phyloP scores from a whole-genome alignment of 1,140 invertebrate species.

The Helicorthomorpha holstii region DNA sequence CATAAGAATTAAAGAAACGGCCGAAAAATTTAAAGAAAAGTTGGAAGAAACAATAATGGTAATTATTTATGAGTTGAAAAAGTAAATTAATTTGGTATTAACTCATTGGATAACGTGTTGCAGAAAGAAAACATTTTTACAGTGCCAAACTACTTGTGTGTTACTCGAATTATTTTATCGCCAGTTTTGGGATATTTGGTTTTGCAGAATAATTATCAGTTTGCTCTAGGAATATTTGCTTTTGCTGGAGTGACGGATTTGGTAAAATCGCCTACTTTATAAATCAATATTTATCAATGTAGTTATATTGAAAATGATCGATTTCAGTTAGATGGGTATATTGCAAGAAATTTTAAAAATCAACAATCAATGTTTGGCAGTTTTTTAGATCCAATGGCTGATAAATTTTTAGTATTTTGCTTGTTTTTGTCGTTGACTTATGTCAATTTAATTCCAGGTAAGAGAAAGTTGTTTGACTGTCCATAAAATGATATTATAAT shows the following conservation, averaged over 20 bases:
- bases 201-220: constrained; percentile 49
- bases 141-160: constrained; percentile 75
- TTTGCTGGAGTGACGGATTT: constrained; percentile 68
- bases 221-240: constrained; percentile 51
- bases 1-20: constrained; percentile 44
- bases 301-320: background rate
- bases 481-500: background rate
- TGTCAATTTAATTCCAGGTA: constrained; percentile 61
- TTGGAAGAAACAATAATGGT: constrained; percentile 48
- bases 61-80: constrained; percentile 9
- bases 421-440: constrained; percentile 73
- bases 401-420: constrained; percentile 81
- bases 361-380: constrained; percentile 84
- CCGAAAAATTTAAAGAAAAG: constrained; percentile 36
- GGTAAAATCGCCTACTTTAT: constrained; percentile 32
- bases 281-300: background rate
- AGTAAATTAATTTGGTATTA: background rate
- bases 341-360: constrained; percentile 75
- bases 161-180: constrained; percentile 60
- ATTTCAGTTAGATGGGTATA: constrained; percentile 80
- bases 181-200: constrained; percentile 74
- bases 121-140: constrained; percentile 81
- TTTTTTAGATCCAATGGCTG: constrained; percentile 93
- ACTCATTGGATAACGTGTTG: constrained; percentile 19
- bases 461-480: background rate